phyloP scores from a whole-genome alignment of 2,113 vertebrate species.

The Pterocles gutturalis region DNA sequence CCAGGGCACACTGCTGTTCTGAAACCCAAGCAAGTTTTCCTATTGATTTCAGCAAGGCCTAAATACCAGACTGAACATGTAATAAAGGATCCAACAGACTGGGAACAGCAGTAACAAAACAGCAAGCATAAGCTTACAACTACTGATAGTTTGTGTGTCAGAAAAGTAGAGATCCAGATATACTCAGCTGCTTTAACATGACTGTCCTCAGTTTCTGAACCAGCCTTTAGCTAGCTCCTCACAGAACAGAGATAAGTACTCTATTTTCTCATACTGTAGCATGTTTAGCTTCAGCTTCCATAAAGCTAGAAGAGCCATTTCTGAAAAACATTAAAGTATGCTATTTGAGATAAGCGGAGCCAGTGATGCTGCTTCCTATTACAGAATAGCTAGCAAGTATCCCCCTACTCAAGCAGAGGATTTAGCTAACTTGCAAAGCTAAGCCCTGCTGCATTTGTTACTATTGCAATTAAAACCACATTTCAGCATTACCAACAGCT shows the following conservation, averaged over 20 bases:
- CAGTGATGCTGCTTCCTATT: not conserved
- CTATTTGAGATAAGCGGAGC: not conserved
- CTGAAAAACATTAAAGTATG: not conserved
- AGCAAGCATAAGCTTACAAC: not conserved
- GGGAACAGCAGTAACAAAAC: not conserved
- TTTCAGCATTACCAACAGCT: not conserved
- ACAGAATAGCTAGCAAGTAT: not conserved
- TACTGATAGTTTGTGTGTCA: not conserved
- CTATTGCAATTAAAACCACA: not conserved
- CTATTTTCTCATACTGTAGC: not conserved
- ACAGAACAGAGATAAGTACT: not conserved
- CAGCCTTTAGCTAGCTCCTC: not conserved
- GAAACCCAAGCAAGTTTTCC: constrained; percentile 51
- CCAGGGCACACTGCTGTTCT: not conserved
- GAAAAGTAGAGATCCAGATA: not conserved
- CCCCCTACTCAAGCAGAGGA: not conserved
- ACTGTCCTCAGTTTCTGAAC: not conserved
- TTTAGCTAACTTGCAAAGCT: not conserved
- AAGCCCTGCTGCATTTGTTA: not conserved
- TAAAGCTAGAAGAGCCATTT: not conserved
- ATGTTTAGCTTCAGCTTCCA: not conserved
- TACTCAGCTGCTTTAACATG: not conserved
- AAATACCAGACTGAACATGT: constrained; percentile 33
- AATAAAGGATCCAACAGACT: constrained; percentile 24
- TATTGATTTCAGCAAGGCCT: constrained; percentile 14